Evolutionary conservation across 2,113 vertebrate species (phyloP).

Genomic region (Alethe diademata): DNA sequence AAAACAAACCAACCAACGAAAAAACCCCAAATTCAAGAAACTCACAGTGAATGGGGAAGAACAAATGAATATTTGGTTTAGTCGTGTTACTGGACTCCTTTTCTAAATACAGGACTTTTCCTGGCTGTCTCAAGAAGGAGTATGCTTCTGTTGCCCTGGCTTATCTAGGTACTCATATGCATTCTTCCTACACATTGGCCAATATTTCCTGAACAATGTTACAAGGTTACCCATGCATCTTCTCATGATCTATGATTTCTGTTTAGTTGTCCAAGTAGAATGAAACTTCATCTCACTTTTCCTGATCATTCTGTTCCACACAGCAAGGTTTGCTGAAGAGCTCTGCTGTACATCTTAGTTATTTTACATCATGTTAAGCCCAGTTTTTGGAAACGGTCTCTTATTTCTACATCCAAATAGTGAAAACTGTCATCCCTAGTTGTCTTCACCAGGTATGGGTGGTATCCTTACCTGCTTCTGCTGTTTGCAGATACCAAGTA

Average conservation of each 20-base stretch:
- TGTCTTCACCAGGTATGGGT: neutral
- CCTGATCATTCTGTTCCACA: fast-evolving
- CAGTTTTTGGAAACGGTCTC: neutral
- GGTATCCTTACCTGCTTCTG: neutral
- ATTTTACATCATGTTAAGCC: neutral
- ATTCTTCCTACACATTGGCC: neutral
- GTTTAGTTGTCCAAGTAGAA: neutral
- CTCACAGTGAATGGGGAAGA: neutral
- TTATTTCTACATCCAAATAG: neutral
- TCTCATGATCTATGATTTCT: fast-evolving
- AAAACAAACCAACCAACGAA: neutral
- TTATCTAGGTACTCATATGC: neutral
- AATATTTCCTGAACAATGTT: neutral
- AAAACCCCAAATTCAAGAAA: neutral
- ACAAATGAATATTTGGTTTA: neutral
- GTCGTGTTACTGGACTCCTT: neutral
- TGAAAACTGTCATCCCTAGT: neutral
- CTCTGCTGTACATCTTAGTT: neutral
- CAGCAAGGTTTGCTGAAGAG: neutral
- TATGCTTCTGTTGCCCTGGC: neutral
- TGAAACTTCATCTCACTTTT: neutral
- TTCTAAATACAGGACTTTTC: neutral
- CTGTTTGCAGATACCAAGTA: neutral
- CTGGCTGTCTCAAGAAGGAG: neutral
- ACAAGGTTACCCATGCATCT: neutral